Base-by-base conservation (phyloP, 2,113 vertebrate species). In the Nerophis ophidion region DNA sequence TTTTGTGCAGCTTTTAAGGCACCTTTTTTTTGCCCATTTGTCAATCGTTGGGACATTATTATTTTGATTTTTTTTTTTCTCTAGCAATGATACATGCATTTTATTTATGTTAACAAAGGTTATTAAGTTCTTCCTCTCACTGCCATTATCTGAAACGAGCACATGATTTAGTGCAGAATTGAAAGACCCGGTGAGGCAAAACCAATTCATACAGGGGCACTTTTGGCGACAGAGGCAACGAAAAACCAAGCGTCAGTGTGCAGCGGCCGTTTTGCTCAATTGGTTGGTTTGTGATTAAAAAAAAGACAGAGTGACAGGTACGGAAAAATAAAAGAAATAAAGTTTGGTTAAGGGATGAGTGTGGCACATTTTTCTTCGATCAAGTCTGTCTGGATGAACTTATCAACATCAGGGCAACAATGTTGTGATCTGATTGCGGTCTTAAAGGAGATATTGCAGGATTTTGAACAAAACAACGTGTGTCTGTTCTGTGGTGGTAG, bases 401-500 rank as follows among this genome's bases (percentile, higher is more conserved):
- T 33, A n/a, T 50, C 65, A 70, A 42, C 3, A 17, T 17, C 38
- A 63, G 58, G 48, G 19, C 57, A 26, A 56, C 66, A 63, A 60
- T 0, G 60, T 62, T 50, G 66, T 69, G 66, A 81, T 47, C 68
- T 66, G 69, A 68, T 64, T 63, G 63, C 67, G 71, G 73, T 77
- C 38, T 35, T 63, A 48, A 66, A 68, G 67, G 63, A 66, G 66
- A 63, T 57, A 48, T 58, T 51, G 55, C 65, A 40, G 75, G 48
- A 65, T 47, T 60, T 57, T 57, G 63, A 38, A 34, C 45, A 26
- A 55, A 70, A 86, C 81, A 83, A 66, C 77, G 71, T 75, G 67
- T 60, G 71, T 81, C 68, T 85, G 81, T 87, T 80, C 77, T 42
- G 57, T 67, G 71, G 68, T 75, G 70, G 72, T 76, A 68, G 68